A percentile compares a stretch with the other conserved stretches of the same genome.
phyloP scores from a whole-genome alignment of 2,888 invertebrate genomes.

The Smittia sp. region DNA sequence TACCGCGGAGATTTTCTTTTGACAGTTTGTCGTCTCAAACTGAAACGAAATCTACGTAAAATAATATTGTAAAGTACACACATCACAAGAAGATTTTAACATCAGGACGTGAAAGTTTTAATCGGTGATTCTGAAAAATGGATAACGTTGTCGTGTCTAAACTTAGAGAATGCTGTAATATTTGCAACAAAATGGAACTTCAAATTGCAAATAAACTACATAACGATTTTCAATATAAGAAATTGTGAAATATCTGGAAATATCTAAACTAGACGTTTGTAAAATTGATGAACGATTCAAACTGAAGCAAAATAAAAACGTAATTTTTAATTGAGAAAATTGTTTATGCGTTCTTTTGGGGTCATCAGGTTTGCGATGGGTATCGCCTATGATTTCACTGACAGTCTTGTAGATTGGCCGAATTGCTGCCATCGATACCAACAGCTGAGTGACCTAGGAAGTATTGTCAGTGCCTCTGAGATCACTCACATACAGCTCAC shows the following conservation, averaged over 20 bases:
- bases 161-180: not conserved
- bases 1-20: not conserved
- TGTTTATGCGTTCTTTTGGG: too few relatives aligned
- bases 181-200: too few relatives aligned
- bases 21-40: not conserved
- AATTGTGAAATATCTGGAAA: conserved; percentile 8
- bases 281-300: not conserved
- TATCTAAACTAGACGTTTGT: not conserved
- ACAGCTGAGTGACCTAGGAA: too few relatives aligned
- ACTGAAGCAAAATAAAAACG: not conserved
- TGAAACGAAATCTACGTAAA: conserved; percentile 3
- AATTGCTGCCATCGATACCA: too few relatives aligned
- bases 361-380: too few relatives aligned
- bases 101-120: not conserved
- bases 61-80: not conserved
- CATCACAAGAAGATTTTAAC: not conserved
- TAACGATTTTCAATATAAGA: not conserved
- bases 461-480: too few relatives aligned
- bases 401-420: too few relatives aligned
- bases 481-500: too few relatives aligned
- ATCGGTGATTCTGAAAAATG: not conserved
- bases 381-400: too few relatives aligned
- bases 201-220: not conserved
- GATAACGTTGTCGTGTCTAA: not conserved
- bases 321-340: too few relatives aligned